phyloP scores from a whole-genome alignment of 2,797 vertebrate species.

The Micropoecilia bifurca region DNA sequence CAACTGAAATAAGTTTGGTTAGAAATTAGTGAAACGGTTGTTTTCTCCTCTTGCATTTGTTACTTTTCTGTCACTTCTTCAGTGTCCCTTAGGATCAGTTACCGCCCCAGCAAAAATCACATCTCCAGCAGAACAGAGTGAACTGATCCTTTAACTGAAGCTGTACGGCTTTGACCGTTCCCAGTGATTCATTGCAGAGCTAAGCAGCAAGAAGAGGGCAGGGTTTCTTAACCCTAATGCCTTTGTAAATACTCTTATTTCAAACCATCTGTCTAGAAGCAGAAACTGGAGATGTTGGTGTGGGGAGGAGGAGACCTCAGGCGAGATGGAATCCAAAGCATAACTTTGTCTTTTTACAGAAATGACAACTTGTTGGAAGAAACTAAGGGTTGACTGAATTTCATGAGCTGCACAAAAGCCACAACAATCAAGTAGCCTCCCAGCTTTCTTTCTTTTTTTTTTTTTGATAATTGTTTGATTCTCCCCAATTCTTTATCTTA shows the following conservation, averaged over 20 bases:
- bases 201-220: slow-evolving; percentile 43
- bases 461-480: not conserved
- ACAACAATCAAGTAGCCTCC: not conserved
- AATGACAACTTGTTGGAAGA: slow-evolving; percentile 38
- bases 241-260: slow-evolving; percentile 73
- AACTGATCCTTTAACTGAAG: slow-evolving; percentile 24
- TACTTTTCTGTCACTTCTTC: not conserved
- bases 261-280: slow-evolving; percentile 76
- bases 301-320: slow-evolving; percentile 41
- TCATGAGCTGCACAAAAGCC: not conserved
- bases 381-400: slow-evolving; percentile 26
- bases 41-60: not conserved
- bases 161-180: slow-evolving; percentile 26
- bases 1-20: not conserved
- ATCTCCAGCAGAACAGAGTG: slow-evolving; percentile 3
- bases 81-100: not conserved
- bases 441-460: no score
- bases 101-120: not conserved
- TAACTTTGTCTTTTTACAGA: slow-evolving; percentile 31
- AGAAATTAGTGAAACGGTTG: not conserved
- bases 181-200: slow-evolving; percentile 46
- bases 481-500: not conserved
- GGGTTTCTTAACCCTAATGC: slow-evolving; percentile 75
- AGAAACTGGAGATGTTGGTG: slow-evolving; percentile 60
- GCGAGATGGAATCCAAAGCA: slow-evolving; percentile 36